Conservation (phyloP, 2,113 vertebrate genomes). For the Tapirus terrestris region DNA sequence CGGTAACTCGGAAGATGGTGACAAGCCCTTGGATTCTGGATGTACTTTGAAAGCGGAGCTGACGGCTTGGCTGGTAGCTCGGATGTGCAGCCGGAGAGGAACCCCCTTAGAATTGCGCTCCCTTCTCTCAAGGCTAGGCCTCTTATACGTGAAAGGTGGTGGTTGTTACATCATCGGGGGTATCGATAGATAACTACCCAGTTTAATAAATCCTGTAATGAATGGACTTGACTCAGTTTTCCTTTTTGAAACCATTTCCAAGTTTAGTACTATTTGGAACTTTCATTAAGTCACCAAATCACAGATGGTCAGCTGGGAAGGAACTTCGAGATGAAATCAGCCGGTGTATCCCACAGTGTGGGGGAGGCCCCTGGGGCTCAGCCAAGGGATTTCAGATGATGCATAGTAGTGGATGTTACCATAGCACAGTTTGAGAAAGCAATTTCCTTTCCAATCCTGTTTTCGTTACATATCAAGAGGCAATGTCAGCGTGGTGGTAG, state of each 20-base stretch:
- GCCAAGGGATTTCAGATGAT: neutral
- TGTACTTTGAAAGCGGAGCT: neutral
- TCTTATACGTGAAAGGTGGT: neutral
- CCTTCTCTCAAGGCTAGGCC: neutral
- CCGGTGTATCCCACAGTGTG: neutral
- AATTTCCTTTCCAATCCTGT: neutral
- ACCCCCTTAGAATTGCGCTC: neutral
- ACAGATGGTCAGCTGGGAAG: neutral
- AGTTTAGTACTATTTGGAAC: neutral
- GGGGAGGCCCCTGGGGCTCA: neutral
- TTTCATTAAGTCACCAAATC: neutral
- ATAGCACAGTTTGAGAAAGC: neutral
- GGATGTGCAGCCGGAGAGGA: neutral
- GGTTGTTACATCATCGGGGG: neutral
- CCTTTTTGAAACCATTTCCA: neutral
- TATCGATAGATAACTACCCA: neutral
- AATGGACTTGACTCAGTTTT: neutral
- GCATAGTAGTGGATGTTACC: neutral
- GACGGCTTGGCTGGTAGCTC: neutral
- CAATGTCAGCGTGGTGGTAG: neutral
- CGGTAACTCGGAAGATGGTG: neutral
- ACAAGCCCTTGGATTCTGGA: neutral
- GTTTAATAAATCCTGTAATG: neutral
- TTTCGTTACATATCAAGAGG: constrained; percentile 38
- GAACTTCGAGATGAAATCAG: neutral